Percentiles rank a stretch among this genome's conserved stretches.
phyloP scores from a whole-genome alignment of 2,888 invertebrate genomes.

The Mimas tiliae region DNA sequence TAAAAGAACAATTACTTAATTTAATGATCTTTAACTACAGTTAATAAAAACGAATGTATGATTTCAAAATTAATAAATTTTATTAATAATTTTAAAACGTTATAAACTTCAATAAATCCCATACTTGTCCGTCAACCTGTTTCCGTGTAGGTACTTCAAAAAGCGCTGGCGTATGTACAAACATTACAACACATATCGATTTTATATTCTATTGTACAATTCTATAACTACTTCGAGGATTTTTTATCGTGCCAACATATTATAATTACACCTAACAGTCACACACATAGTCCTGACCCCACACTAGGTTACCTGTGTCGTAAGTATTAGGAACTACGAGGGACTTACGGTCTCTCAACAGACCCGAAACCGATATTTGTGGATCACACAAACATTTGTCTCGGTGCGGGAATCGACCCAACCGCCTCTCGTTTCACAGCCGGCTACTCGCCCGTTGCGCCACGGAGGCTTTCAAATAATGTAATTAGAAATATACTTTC shows the following conservation, averaged over 20 bases:
- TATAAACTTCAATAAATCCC: constrained; percentile 60
- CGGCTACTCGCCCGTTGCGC: no score
- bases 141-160: constrained; percentile 38
- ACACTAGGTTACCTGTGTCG: no score
- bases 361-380: no score
- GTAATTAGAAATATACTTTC: no score
- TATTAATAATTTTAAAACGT: constrained; percentile 52
- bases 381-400: no score
- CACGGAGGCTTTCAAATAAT: no score
- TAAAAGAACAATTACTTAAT: no score
- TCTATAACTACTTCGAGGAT: background rate
- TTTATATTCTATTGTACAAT: constrained; percentile 13
- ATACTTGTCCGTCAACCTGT: constrained; percentile 54
- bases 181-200: background rate
- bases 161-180: constrained; percentile 7
- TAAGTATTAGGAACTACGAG: no score
- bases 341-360: no score
- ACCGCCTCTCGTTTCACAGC: no score
- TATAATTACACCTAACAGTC: background rate
- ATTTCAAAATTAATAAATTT: constrained; percentile 58
- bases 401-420: no score
- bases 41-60: constrained; percentile 46
- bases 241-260: background rate
- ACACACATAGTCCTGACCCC: no score
- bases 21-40: background rate